phyloP scores from a whole-genome alignment of 2,888 invertebrate species.

The Leptinotarsa juncta region DNA sequence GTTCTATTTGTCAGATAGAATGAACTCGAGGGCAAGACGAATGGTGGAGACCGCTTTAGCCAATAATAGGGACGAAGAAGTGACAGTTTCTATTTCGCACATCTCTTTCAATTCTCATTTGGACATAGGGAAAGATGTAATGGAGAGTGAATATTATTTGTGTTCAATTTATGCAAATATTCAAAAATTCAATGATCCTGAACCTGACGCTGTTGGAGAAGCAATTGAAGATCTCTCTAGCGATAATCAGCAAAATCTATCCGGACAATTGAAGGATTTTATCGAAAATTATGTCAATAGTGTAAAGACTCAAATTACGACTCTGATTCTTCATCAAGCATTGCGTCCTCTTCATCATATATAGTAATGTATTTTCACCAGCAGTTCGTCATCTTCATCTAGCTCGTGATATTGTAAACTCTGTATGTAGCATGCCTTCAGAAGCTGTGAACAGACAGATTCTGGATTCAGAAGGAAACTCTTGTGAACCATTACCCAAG shows the following conservation, averaged over 20 bases:
- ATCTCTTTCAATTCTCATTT: not conserved
- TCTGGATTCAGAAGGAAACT: not conserved
- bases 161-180: not conserved
- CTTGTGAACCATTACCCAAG: not conserved
- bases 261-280: not conserved
- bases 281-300: not conserved
- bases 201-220: not conserved
- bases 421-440: not conserved
- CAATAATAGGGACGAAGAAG: not conserved
- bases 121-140: not conserved
- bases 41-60: not conserved
- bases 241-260: not conserved
- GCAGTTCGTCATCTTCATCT: not conserved
- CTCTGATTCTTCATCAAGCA: not conserved
- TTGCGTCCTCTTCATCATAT: not conserved
- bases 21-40: not conserved
- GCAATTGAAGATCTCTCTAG: not conserved
- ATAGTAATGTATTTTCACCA: not conserved
- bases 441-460: not conserved
- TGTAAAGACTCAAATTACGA: not conserved
- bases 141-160: not conserved
- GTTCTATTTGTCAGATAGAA: not conserved
- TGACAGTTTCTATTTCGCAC: not conserved
- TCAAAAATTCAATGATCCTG: not conserved
- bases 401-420: not conserved